These are phyloP conservation scores for Alces alces DNA, from an alignment of 2,113 vertebrate genomes.

Conservation along the genomic window DNA sequence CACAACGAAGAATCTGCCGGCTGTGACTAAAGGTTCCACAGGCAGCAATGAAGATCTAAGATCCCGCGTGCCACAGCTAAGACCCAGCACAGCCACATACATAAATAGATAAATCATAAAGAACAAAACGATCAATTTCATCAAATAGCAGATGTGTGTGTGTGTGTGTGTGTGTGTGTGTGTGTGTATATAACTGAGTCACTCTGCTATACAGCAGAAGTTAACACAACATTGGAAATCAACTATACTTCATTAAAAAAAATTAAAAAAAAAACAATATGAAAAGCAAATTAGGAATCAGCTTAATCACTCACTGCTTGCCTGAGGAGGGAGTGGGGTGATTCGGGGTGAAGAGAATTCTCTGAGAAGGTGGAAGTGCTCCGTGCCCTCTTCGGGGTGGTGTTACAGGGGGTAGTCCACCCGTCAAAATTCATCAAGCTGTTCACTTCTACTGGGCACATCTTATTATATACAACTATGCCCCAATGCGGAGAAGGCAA, in stretches of 20 bases:
- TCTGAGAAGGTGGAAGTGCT: not conserved
- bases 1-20: not conserved
- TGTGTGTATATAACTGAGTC: not conserved
- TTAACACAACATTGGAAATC: not conserved
- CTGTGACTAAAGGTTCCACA: not conserved
- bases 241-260: not conserved
- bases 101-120: not conserved
- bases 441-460: too few species aligned
- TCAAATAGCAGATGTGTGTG: not conserved
- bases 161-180: not conserved
- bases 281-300: not conserved
- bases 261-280: not conserved
- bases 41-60: not conserved
- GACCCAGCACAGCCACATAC: not conserved
- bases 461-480: not conserved
- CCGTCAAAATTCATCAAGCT: not conserved
- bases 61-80: fast-evolving
- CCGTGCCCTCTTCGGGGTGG: not conserved
- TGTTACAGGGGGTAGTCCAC: not conserved
- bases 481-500: not conserved
- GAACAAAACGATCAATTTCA: not conserved
- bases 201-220: not conserved
- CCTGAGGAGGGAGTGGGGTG: not conserved
- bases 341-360: not conserved
- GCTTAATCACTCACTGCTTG: not conserved